Percentiles rank a stretch among this genome's conserved stretches.
Conservation (phyloP, 1,140 invertebrate species). For the Euura lappo region DNA sequence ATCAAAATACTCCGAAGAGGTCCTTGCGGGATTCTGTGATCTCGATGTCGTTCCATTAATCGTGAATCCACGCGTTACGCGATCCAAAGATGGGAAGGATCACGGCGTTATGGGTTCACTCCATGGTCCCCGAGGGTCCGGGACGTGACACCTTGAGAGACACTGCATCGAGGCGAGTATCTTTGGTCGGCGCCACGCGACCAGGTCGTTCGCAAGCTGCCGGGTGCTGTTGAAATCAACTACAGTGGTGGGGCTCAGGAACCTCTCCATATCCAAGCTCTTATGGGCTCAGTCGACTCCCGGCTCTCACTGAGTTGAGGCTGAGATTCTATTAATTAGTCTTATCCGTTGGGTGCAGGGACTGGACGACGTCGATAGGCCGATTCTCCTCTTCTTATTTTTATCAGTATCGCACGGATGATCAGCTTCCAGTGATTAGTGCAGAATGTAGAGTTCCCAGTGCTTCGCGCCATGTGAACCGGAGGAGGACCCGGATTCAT, state of each 20-base stretch:
- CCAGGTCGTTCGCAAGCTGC: slow-evolving; percentile 50
- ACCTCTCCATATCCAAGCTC: slow-evolving; percentile 43
- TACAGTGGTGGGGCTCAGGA: slow-evolving; percentile 49
- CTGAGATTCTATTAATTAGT: slow-evolving; percentile 16
- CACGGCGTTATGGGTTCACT: no score
- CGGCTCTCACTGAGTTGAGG: slow-evolving; percentile 50
- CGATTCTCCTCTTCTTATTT: no score
- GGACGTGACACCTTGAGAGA: slow-evolving; percentile 43
- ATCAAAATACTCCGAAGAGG: no score
- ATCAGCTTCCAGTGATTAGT: no score
- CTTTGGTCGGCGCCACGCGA: slow-evolving; percentile 49
- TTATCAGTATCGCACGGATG: no score
- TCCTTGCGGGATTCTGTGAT: neutral
- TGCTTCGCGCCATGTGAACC: neutral
- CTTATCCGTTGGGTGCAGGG: neutral
- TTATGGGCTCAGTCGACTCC: slow-evolving; percentile 54
- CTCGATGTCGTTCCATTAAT: neutral
- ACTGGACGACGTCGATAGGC: neutral
- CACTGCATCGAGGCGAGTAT: slow-evolving; percentile 41
- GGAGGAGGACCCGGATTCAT: no score
- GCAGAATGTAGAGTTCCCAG: neutral
- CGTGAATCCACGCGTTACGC: neutral
- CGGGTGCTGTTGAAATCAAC: slow-evolving; percentile 54
- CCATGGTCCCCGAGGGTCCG: no score
- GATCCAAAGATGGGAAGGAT: no score